Base-by-base conservation (phyloP, 1,140 invertebrate species). In the Vanessa atalanta region DNA sequence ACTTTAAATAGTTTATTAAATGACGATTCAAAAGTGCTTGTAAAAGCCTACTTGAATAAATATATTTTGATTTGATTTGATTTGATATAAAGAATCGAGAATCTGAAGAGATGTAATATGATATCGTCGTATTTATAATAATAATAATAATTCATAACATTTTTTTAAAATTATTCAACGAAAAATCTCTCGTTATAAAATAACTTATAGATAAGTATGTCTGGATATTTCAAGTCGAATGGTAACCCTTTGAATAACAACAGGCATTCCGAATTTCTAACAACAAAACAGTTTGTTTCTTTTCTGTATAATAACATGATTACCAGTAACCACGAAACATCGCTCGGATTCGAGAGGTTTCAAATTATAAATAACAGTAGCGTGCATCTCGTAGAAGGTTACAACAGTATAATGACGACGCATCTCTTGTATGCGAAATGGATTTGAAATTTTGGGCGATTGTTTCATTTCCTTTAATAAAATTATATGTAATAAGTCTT, bases 241-340 rank as follows among this genome's bases (percentile, higher is more conserved):
- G 55, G 55, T 26, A 12, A 60, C 55, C 23, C 55, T 26, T 60
- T 20, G 13, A 53, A 47, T 12, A 23, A 72, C 43, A 73, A 73
- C 55, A 55, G 65, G 47, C 47, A 63, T 73, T 63, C 47, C 57
- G 61, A 73, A 73, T 68, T 51, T 47, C 65, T 73, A 73, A 73
- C 47, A 60, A 68, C 55, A 53, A 20, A 31, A 47, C 37, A 47
- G 50, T 69, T 60, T 57, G 20, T 60, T 69, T 26, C 37, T 60
- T 69, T 69, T 71, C 69, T 71, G 47, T 47, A 47, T 53, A 64
- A 53, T 15, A 71, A 61, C 61, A 14, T 75, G 51, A 75, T 70
- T 70, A 51, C 47, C 23, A 53, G 67, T 47, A 43, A 53, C 63
- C 73, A 75, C 73, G 73, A 75, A 70, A 75, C 20, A 16, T 47